Evolutionary conservation across 2,113 vertebrate genomes (phyloP), one percentile per base, ranked within the genome.

Genomic region (Propithecus coquereli): DNA sequence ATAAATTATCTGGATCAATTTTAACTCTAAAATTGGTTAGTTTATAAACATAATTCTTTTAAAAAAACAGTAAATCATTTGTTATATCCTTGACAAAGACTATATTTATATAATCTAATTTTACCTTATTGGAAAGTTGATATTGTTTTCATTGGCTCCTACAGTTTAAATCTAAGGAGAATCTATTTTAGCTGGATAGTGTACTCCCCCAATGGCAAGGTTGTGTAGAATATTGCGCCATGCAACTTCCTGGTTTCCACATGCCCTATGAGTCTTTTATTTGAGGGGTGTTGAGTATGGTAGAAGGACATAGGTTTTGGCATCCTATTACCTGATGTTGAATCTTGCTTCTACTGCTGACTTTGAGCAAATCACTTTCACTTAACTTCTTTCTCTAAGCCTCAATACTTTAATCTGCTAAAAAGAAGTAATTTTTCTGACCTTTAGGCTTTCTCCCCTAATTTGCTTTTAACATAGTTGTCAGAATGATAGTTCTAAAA

Each of bases 391-490:
- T 95, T 96, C 43, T 71, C 12, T 90, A 90, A 94, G 30, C 2
- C 30, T 95, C 22, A 80, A 30, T 84, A 71, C 37, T 71, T 92
- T 94, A 92, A 92, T 92, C 71, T 70, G 52, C 45, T 85, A 76
- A 73, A 94, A 74, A 87, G 23, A 95, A 80, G 37, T 47, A 91
- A 63, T 86, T 95, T 97, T 85, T 95, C 70, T 96, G 66, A 92
- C 37, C 45, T 84, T 90, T 70, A 45, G n/a, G 4, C 30, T 85
- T 92, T 94, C 37, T 87, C 8, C 2, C 3, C 32, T 96, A 94
- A 94, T 95, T 95, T 95, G 2, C 25, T 94, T 61, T 95, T 91
- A 32, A 70, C 43, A 50, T 70, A 63, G 12, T 82, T 88, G 30
- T 95, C 76, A 65, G 30, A 87, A 3, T 85, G 54, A 82, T 89